Evolutionary conservation across 2,888 invertebrate species (phyloP), one percentile per base, ranked within the genome.

Genomic region (Myopa tessellatipennis): DNA sequence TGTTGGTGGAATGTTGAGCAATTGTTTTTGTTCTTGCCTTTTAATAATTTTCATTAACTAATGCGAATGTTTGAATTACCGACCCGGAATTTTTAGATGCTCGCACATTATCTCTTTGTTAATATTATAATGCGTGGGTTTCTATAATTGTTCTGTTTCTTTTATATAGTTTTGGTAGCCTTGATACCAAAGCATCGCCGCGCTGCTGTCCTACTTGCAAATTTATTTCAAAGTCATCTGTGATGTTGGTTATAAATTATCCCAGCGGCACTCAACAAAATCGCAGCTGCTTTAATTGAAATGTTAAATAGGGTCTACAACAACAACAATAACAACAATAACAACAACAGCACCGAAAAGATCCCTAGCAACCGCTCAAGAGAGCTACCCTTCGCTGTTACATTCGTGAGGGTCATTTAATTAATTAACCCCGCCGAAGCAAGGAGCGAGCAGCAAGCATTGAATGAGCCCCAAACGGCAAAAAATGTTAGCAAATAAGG

Each of bases 341-440:
- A n/a, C 73, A 34, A 65, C 65, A 38, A 45, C 67, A 74, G 52
- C 74, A 65, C 38, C 4, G 45, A 16, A 52, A 36, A 34, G 26
- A 74, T 55, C 65, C 40, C n/a, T 38, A 55, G n/a, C 65, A 52
- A 71, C 72, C 45, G 14, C 69, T 26, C 10, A 5, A 7, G 55
- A 34, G 52, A 65, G 74, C 34, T 63, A 65, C 74, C 65, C 52
- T 36, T n/a, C 18, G 50, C 52, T 26, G 63, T 36, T 34, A 45
- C 14, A 16, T 12, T 18, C 60, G 69, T 78, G 81, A 83, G 85
- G 85, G 86, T 85, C 85, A 83, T 83, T 86, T 87, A 83, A 85
- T 86, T 86, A 86, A 87, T 87, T 87, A 86, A 86, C 83, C 85
- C 45, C 82, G 82, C 81, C 77, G 79, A 84, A 79, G 80, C 82